Base-by-base conservation (phyloP, 1,140 invertebrate species). In the Hyles euphorbiae region DNA sequence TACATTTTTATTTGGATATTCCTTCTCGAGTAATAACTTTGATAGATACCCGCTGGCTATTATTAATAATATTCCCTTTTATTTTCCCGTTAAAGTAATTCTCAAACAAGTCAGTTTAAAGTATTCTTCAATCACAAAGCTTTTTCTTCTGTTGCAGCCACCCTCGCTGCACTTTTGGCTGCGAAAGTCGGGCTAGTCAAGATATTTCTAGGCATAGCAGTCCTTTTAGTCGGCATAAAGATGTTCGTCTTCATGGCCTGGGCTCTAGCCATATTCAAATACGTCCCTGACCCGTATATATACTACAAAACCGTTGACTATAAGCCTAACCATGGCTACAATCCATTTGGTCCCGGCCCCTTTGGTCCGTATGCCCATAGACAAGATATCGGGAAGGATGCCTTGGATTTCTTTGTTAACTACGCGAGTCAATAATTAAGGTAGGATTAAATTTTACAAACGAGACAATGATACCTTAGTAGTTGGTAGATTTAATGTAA, bases 181-280 rank as follows among this genome's bases (percentile, higher is more conserved):
- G 73, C 68, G 7, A 84, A 84, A 76, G 69, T 76, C 51, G 82
- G 83, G 10, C 67, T 87, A 7, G 71, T 64, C 70, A 87, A 84
- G 69, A 71, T 87, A 33, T 47, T 78, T 32, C 52, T 85, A 53
- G 81, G 70, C 47, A 83, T 87, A 61, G 81, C 70, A 8, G 58
- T 81, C 3, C 70, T 77, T 7, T 48, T 83, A 33, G 69, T 74
- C 4, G 65, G 60, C 5, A 68, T 87, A 12, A 85, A 81, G 43
- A 57, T 70, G 2, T 68, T 83, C 64, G 72, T 83, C 3, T 51
- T 87, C 0, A 73, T 87, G 72, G 81, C 82, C 1, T 87, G 82
- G 84, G 65, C 70, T 0, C 49, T 83, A 7, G 72, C 74, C 33
- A 70, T 79, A 36, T 78, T 68, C 63, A 79, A 73, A 70, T 77